Base-by-base conservation (phyloP, 2,113 vertebrate genomes). In the Psittacula cyanocephala region DNA sequence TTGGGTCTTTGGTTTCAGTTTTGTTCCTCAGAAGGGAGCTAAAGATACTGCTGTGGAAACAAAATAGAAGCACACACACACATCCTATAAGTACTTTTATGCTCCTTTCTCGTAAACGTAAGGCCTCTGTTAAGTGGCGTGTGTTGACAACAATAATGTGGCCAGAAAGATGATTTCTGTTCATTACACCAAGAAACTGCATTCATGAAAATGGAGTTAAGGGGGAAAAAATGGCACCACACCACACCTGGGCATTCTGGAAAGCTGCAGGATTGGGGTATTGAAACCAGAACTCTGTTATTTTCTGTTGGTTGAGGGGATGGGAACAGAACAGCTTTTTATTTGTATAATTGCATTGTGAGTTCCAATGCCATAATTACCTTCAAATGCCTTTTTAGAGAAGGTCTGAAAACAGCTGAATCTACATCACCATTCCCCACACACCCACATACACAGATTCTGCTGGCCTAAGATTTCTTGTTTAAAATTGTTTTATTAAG, bases 401-500 rank as follows among this genome's bases (percentile, higher is more conserved):
- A 31, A 80, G 27, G 37, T 44, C 46, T 85, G n/a, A n/a, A 67
- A 91, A 37, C 41, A 67, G 17, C 22, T 33, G 1, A 27, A 20
- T 65, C 20, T 9, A 2, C 2, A 1, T 41, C 24, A 19, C 28
- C 2, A 3, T 57, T 63, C 2, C 23, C 8, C 18, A 2, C 22
- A 14, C 28, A 14, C 3, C 11, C 31, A 49, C 17, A 3, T 8
- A 8, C 27, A 22, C 23, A n/a, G 68, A 18, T n/a, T 59, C 9
- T 5, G 3, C 3, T 85, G 47, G 31, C 23, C 17, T 9, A 46
- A 50, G 18, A 29, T 72, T 23, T 68, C 33, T 29, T 31, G 2
- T 50, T 68, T 77, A 49, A 69, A 62, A 46, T n/a, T 6, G 18
- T 65, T 64, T 31, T 28, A 13, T n/a, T 88, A 25, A 76, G 17